Base-by-base conservation (phyloP, 2,797 vertebrate species). In the Podarcis siculus region DNA sequence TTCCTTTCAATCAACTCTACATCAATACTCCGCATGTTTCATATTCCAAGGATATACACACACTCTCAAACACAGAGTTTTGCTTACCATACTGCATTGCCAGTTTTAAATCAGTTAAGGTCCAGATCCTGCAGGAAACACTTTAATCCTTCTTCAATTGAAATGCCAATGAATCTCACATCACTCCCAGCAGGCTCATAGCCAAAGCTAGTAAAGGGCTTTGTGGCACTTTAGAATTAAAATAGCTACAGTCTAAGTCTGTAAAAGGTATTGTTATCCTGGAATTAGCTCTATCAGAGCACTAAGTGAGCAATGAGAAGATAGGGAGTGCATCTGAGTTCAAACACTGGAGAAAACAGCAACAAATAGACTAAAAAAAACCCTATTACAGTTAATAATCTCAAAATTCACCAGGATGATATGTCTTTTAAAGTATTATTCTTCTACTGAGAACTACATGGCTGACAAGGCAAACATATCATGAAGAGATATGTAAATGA, bases 381-480 rank as follows among this genome's bases (percentile, higher is more conserved):
- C 25, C 45, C 73, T 23, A 87, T 88, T 69, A n/a, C 2, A 35
- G 19, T 91, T 91, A 39, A 76, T 91, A 86, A 49, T 88, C 67
- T 69, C 4, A 66, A 71, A 86, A 92, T 81, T 87, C 86, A 86
- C 0, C 35, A 86, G 61, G 5, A 42, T 72, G 78, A 82, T 88
- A 91, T 69, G 88, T 45, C 3, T 93, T 86, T 91, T 87, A 1
- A 85, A 92, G 45, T 30, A 82, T 35, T 69, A 32, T 89, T 82
- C 7, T 90, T 71, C 89, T 91, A 90, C 84, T 64, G 3, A 39
- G 21, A 85, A 8, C 8, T 42, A 76, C 32, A 69, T 39, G 32
- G 9, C 64, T 76, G 17, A 61, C 25, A 85, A 76, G 27, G 30
- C 23, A 32, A 72, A 49, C 21, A 17, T 61, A 15, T 81, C 30